Evolutionary conservation across 2,113 vertebrate genomes (phyloP), one percentile per base, ranked within the genome.

Genomic region (Boulengeromyrus knoepffleri): DNA sequence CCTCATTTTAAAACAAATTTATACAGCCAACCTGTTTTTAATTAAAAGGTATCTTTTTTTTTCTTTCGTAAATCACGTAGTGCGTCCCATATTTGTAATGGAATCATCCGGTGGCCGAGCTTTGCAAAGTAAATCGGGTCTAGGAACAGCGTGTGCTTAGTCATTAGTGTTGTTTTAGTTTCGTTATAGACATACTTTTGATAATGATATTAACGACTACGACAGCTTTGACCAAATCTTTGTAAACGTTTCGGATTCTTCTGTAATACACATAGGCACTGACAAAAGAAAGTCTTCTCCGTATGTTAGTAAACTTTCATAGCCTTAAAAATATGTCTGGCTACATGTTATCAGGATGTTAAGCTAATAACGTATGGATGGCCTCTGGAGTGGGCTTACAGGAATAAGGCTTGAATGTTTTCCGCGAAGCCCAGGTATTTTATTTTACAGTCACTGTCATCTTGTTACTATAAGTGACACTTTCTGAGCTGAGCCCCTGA

Each of bases 61-160:
- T 24, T 2, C 17, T 47, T 52, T 39, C 27, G 13, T 80, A 80
- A 80, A 21, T 24, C 0, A 24, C 8, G 15, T 56, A 12, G n/a
- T 31, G 39, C 47, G 9, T 89, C 58, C 77, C 88, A 39, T 47
- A 15, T n/a, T 12, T n/a, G 21, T 62, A 84, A 27, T 90, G 91
- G 91, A 88, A 87, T 58, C 89, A 27, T 74, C 87, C 91, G 47
- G 15, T 50, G 42, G 85, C 70, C 56, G n/a, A 89, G 83, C 21
- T 66, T 84, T 88, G 88, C 27, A 15, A 31, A 90, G 85, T 62
- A 56, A 90, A 90, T 42, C 90, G 31, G 74, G 66, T 88, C 52
- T 50, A 45, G 84, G 85, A 89, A 80, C 49, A 46, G 58, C 15
- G 88, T 46, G 58, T 77, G n/a, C 46, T 53, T 53, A 39, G 50